A percentile compares a stretch with the other conserved stretches of the same genome.
Evolutionary conservation across 2,797 vertebrate genomes (phyloP).

Genomic region (Clamator glandarius): DNA sequence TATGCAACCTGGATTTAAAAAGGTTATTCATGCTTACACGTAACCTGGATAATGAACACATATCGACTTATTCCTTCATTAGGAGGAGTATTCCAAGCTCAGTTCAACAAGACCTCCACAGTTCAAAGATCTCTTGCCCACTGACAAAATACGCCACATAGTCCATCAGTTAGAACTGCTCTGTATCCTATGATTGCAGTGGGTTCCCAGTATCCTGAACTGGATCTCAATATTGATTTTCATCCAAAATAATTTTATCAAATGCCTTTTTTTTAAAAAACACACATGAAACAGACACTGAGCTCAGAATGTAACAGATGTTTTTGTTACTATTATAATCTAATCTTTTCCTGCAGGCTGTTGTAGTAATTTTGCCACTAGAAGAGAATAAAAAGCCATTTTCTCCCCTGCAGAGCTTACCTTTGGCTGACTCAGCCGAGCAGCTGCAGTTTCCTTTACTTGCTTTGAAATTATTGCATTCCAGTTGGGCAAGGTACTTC

Average conservation of each 20-base stretch:
- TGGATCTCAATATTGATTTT: not conserved
- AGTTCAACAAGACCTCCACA: not conserved
- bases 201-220: not conserved
- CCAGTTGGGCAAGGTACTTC: conserved; percentile 40
- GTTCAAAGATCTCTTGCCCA: not conserved
- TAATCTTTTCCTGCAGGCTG: conserved; percentile 54
- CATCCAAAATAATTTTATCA: conserved; percentile 28
- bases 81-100: not conserved
- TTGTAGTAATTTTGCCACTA: conserved; percentile 52
- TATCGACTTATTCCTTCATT: not conserved
- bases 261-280: not conserved
- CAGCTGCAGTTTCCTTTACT: conserved; percentile 58
- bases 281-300: not conserved
- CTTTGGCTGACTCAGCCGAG: conserved; percentile 67
- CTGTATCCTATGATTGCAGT: not conserved
- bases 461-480: conserved; percentile 50
- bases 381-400: conserved; percentile 59
- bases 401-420: conserved; percentile 64
- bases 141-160: not conserved
- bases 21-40: not conserved
- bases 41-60: not conserved
- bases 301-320: conserved; percentile 52
- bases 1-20: not conserved
- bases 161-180: not conserved
- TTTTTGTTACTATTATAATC: conserved; percentile 57